Conservation (phyloP, 1,140 invertebrate genomes). For the Leucophenga varia region DNA sequence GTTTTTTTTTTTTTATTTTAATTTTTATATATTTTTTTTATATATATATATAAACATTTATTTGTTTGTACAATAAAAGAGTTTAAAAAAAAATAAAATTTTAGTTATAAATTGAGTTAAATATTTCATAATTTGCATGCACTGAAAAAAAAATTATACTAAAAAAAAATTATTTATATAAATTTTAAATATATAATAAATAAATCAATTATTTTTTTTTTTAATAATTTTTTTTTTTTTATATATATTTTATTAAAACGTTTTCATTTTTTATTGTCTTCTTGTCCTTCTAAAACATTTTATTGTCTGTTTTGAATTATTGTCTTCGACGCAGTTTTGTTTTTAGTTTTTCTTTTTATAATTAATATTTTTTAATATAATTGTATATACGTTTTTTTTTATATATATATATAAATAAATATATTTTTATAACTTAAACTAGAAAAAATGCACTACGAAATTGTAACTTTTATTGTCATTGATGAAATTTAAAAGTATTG, state of each 20-base stretch:
- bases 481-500: too few species aligned
- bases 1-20: conserved; percentile 23
- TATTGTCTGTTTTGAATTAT: conserved; percentile 28
- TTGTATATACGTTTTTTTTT: background rate
- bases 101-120: conserved; percentile 21
- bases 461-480: too few species aligned
- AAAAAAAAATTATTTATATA: too few species aligned
- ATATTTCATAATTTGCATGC: too few species aligned
- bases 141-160: background rate
- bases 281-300: conserved; percentile 20
- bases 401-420: too few species aligned
- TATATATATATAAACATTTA: background rate
- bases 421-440: background rate
- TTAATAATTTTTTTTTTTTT: conserved; percentile 5
- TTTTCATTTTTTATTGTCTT: conserved; percentile 34
- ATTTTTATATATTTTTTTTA: conserved; percentile 11
- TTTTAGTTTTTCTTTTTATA: too few species aligned
- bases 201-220: conserved; percentile 5
- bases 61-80: conserved; percentile 16
- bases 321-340: conserved; percentile 41
- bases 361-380: background rate
- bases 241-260: conserved; percentile 12
- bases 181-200: conserved; percentile 10
- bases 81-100: conserved; percentile 17
- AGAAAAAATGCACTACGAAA: background rate